Evolutionary conservation across 2,888 invertebrate genomes (phyloP), one percentile per base, ranked within the genome.

Genomic region (Ashinkailepas kermadecensis): DNA sequence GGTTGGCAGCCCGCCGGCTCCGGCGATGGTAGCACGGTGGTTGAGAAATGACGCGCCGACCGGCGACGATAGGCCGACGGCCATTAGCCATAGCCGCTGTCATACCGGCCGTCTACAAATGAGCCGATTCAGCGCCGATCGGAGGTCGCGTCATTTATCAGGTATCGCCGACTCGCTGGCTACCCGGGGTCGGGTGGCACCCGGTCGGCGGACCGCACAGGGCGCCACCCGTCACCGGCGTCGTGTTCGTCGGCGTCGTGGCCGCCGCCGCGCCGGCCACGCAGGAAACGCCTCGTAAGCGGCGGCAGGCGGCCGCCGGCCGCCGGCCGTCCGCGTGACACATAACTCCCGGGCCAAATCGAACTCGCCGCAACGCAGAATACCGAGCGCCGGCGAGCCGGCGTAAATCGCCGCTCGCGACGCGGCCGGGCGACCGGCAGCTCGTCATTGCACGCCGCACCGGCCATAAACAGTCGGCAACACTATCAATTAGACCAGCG

Each of bases 401-500:
- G 8, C 39, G 56, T 56, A 54, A 74, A 74, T 74, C 56, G 74
- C 13, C 74, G 13, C 23, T 18, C 3, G 74, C 18, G 74, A 74
- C 74, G 74, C 18, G 59, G 7, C 11, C 21, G 54, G 15, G 56
- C 74, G 25, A 25, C 23, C 9, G 9, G 74, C 13, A 54, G 74
- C 74, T 18, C 15, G 74, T 21, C 54, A 9, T 21, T 21, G 74
- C 74, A 23, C 74, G 21, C 54, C 21, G 8, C 21, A 15, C 11
- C 54, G 21, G 21, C 56, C 74, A 56, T 74, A 74, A 74, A 56
- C 8, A 54, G 74, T 18, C 7, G 25, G 1, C 15, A 10, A 6
- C 74, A 18, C 74, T 21, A 74, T 74, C 74, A 74, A 74, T 74
- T 74, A 74, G 70, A 70, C 21, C 70, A 56, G 74, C 56, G 54